phyloP scores from a whole-genome alignment of 2,797 vertebrate genomes.

The Vespertilio murinus region DNA sequence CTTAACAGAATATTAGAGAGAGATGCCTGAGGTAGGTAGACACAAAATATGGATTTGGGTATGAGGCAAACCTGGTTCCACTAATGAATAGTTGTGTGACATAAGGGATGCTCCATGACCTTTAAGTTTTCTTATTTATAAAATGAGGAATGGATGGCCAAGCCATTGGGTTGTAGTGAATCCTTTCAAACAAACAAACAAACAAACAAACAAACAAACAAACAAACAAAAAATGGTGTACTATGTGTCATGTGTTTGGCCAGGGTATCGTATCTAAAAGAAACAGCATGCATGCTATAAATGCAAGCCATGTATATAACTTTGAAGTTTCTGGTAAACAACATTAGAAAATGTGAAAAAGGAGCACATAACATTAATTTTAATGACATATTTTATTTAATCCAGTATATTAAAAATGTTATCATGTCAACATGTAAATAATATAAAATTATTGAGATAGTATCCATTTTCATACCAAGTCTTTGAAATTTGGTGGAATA shows the following conservation, averaged over 20 bases:
- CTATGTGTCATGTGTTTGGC: neutral
- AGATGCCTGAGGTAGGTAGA: neutral
- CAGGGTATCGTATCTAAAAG: neutral
- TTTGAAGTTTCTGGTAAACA: neutral
- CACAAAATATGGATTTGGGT: neutral
- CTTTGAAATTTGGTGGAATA: neutral
- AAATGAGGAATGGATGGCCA: neutral
- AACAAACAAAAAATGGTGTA: no score
- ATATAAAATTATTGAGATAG: neutral
- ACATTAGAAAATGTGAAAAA: neutral
- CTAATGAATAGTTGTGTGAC: neutral
- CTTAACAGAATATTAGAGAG: neutral
- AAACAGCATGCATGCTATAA: neutral
- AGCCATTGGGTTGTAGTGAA: neutral
- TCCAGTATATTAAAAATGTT: neutral
- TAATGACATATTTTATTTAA: neutral
- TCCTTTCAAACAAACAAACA: neutral
- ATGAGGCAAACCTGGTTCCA: neutral
- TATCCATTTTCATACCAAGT: neutral
- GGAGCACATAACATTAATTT: neutral
- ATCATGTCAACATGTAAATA: neutral
- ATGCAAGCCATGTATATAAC: neutral
- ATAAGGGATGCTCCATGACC: neutral
- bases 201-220: neutral
- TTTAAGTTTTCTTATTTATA: neutral